Conservation (phyloP, 2,113 vertebrate species). For the Strix aluco region DNA sequence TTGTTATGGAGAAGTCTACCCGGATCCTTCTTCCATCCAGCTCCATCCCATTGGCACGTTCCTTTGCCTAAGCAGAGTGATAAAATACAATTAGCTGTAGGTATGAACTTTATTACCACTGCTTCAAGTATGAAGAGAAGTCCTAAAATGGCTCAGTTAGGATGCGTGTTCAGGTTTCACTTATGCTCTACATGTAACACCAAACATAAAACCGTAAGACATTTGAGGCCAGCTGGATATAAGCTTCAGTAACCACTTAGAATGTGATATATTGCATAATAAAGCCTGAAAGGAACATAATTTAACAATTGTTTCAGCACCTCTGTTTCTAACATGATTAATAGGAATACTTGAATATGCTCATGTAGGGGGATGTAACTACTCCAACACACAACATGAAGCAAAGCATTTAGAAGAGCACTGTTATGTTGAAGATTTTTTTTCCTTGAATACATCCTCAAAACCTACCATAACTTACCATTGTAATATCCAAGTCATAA, state of each 20-base stretch:
- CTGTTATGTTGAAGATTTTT: background rate
- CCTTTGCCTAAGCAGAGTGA: slow-evolving; percentile 83
- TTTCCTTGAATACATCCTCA: background rate
- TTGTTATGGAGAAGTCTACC: slow-evolving; percentile 96
- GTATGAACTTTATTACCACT: background rate
- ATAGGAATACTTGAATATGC: background rate
- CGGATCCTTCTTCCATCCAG: slow-evolving; percentile 93
- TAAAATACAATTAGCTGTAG: background rate
- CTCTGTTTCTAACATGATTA: background rate
- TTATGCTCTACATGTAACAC: accelerated
- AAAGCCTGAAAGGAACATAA: background rate
- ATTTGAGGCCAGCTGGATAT: background rate
- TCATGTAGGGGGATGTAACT: background rate
- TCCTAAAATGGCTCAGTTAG: background rate
- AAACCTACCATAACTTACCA: background rate
- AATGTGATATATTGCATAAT: background rate
- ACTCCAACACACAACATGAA: background rate
- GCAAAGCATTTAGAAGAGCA: background rate
- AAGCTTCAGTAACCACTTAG: background rate
- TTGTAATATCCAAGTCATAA: background rate
- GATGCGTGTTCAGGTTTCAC: background rate
- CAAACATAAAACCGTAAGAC: background rate
- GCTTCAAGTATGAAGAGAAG: background rate
- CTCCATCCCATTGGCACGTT: slow-evolving; percentile 96
- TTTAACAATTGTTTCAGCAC: background rate